phyloP scores from a whole-genome alignment of 2,113 vertebrate genomes.

The Tetrao urogallus region DNA sequence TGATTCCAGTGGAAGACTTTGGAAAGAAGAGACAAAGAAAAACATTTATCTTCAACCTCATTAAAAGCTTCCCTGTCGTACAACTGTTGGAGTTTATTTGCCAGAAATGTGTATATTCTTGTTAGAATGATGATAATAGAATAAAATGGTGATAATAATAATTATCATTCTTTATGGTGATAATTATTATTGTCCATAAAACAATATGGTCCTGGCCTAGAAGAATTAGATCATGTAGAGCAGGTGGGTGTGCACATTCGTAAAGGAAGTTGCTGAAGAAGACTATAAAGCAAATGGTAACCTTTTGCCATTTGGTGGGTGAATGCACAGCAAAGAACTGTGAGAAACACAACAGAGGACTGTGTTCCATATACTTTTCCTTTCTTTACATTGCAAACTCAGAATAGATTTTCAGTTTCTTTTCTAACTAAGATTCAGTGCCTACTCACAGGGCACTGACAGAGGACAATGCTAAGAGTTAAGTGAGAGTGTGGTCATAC shows the following conservation, averaged over 20 bases:
- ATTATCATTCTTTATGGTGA: too few species aligned
- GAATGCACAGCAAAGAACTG: not conserved
- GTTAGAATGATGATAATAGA: too few species aligned
- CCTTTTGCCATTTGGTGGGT: not conserved
- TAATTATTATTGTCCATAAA: too few species aligned
- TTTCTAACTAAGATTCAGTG: not conserved
- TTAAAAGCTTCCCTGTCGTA: not conserved
- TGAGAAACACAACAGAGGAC: not conserved
- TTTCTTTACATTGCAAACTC: not conserved
- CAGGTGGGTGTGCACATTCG: accelerated
- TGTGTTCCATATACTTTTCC: not conserved
- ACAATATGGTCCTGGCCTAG: too few species aligned
- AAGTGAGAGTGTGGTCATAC: not conserved
- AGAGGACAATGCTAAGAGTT: not conserved
- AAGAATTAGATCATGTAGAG: too few species aligned
- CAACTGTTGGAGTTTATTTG: not conserved
- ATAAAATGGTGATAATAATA: too few species aligned
- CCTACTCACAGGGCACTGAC: not conserved
- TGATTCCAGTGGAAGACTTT: not conserved
- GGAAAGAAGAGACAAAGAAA: not conserved
- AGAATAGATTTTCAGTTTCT: not conserved
- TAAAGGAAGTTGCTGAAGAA: not conserved
- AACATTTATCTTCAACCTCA: not conserved
- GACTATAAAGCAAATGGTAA: not conserved
- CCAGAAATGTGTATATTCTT: too few species aligned